Conservation (phyloP, 2,888 invertebrate species). For the Cancer borealis region DNA sequence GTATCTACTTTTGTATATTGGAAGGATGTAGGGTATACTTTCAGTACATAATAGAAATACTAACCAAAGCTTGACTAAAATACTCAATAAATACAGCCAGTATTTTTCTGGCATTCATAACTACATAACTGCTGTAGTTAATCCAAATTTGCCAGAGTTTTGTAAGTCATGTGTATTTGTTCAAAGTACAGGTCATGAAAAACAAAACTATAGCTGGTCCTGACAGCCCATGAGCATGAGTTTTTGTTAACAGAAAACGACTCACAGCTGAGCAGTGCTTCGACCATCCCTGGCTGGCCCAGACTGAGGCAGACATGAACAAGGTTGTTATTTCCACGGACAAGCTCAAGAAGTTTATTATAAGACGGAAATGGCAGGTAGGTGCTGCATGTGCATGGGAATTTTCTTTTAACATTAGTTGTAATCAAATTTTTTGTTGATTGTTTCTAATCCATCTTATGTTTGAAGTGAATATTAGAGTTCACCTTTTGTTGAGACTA, state of each 20-base stretch:
- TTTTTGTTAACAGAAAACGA: conserved; percentile 84
- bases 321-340: conserved; percentile 82
- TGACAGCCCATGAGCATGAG: background rate
- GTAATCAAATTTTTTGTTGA: background rate
- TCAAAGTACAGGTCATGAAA: background rate
- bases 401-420: background rate
- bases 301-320: conserved; percentile 78
- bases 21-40: background rate
- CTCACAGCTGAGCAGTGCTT: conserved; percentile 91
- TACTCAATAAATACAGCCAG: background rate
- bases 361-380: conserved; percentile 91
- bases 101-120: background rate
- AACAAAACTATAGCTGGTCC: background rate
- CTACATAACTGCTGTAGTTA: background rate
- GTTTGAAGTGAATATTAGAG: background rate
- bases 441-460: background rate
- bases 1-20: background rate
- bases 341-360: conserved; percentile 90
- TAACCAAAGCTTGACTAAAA: background rate
- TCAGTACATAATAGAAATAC: background rate
- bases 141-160: background rate
- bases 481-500: conserved; percentile 24
- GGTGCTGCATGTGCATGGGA: conserved; percentile 62
- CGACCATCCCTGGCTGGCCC: conserved; percentile 90
- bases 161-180: too few relatives aligned